Evolutionary conservation across 2,113 vertebrate species (phyloP), one percentile per base, ranked within the genome.

Genomic region (Amphilophus citrinellus): DNA sequence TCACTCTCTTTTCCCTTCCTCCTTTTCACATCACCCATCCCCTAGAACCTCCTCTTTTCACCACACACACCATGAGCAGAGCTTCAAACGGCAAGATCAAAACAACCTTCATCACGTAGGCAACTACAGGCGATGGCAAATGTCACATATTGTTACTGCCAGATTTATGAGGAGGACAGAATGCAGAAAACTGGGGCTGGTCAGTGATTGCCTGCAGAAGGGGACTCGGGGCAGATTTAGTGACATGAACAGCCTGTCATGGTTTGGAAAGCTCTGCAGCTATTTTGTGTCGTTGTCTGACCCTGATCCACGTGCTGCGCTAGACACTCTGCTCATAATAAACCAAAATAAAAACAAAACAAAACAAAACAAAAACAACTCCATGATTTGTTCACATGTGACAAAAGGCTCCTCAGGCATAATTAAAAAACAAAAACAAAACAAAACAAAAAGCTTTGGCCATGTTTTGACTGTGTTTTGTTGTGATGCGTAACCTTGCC

Each of bases 1-100:
- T 88, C 50, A 57, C 17, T 39, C 18, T 71, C 4, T 18, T 59
- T 17, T 44, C 62, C 47, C n/a, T 71, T 78, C 76, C 61, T 42
- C 58, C 77, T 76, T 80, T 75, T 60, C 82, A 50, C 83, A 47
- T 84, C 73, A 53, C 15, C 57, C 84, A 7, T 80, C 61, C 71
- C 15, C 18, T 11, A 76, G 27, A 73, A 73, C 76, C 61, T 57
- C 65, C 32, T 57, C 42, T 75, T 44, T 30, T 37, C 63, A 61
- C 50, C 53, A 9, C 17, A 57, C 75, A 11, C 63, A 22, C 66
- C 75, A 39, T 37, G 81, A 83, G 77, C 50, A 60, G 85, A 82
- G 80, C 79, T 87, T 84, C 90, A 92, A 92, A 93, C 27, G 58
- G 83, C 87, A 86, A 91, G 91, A 92, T 93, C 91, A 95, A 91